Conservation (phyloP, 2,888 invertebrate species). For the Oligia strigilis region DNA sequence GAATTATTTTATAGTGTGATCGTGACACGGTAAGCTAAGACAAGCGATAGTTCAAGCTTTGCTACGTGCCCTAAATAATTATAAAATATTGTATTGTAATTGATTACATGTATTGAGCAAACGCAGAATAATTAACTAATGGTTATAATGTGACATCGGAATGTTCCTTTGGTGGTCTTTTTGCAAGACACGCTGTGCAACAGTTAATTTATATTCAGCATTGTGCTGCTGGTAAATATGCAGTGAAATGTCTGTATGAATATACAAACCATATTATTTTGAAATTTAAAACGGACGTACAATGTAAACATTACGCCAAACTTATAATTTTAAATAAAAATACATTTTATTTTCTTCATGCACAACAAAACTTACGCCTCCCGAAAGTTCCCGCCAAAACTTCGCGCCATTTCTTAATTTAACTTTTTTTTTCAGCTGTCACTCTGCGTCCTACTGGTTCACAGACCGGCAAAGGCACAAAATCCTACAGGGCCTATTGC, state of each 20-base stretch:
- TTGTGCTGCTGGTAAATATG: constrained; percentile 23
- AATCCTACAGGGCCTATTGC: constrained; percentile 77
- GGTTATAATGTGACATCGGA: constrained; percentile 6
- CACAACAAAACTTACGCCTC: background rate
- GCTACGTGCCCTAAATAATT: background rate
- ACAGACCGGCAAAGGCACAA: constrained; percentile 69
- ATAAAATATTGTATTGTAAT: background rate
- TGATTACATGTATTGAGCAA: constrained; percentile 8
- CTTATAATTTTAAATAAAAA: background rate
- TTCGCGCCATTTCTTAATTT: constrained; percentile 35
- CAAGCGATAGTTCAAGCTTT: background rate
- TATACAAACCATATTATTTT: constrained; percentile 10
- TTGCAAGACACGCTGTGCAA: background rate
- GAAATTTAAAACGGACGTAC: background rate
- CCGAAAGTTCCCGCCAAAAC: constrained; percentile 10
- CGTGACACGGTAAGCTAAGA: background rate
- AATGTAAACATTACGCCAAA: background rate
- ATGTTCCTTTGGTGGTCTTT: constrained; percentile 5
- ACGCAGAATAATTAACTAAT: constrained; percentile 29
- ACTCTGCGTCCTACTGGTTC: constrained; percentile 72
- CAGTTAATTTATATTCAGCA: constrained; percentile 32
- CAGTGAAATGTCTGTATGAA: constrained; percentile 17
- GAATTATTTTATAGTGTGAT: background rate
- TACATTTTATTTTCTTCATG: constrained; percentile 3
- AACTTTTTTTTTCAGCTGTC: constrained; percentile 77